Evolutionary conservation across 2,113 vertebrate genomes (phyloP).

Genomic region (Chloropsis hardwickii): DNA sequence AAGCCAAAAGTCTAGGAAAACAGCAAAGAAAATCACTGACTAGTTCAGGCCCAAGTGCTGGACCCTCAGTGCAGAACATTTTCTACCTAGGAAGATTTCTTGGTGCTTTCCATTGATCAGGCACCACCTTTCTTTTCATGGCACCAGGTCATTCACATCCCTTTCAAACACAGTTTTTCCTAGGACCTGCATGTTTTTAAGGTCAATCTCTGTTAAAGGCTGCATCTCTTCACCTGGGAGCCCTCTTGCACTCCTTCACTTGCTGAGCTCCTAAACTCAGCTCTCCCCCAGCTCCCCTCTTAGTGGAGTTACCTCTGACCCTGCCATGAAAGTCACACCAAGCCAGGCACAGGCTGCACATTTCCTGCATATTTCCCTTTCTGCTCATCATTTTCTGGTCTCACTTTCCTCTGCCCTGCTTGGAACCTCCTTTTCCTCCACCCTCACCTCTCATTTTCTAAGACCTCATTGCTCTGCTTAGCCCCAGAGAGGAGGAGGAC

Average conservation of each 20-base stretch:
- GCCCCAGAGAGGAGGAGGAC: not conserved
- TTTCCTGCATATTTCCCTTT: not conserved
- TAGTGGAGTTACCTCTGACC: not conserved
- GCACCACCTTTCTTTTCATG: not conserved
- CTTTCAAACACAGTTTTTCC: not conserved
- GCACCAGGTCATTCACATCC: not conserved
- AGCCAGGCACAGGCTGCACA: not conserved
- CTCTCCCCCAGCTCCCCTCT: not conserved
- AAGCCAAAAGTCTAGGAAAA: slow-evolving; percentile 16
- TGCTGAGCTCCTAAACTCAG: not conserved
- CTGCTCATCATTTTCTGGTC: not conserved
- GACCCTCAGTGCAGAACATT: not conserved
- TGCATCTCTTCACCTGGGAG: not conserved
- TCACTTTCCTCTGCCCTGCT: not conserved
- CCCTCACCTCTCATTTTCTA: not conserved
- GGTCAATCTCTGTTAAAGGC: not conserved
- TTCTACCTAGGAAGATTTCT: not conserved
- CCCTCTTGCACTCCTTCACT: not conserved
- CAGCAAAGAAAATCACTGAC: not conserved
- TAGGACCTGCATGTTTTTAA: not conserved
- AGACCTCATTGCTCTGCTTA: accelerated
- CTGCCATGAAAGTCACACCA: too few species aligned
- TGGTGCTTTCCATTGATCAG: not conserved
- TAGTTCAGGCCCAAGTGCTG: not conserved
- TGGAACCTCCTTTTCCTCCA: not conserved